Percentiles rank a stretch among this genome's conserved stretches.
These are phyloP conservation scores for Lucifuga dentata DNA, from an alignment of 2,113 vertebrate genomes.

Conservation along the genomic window DNA sequence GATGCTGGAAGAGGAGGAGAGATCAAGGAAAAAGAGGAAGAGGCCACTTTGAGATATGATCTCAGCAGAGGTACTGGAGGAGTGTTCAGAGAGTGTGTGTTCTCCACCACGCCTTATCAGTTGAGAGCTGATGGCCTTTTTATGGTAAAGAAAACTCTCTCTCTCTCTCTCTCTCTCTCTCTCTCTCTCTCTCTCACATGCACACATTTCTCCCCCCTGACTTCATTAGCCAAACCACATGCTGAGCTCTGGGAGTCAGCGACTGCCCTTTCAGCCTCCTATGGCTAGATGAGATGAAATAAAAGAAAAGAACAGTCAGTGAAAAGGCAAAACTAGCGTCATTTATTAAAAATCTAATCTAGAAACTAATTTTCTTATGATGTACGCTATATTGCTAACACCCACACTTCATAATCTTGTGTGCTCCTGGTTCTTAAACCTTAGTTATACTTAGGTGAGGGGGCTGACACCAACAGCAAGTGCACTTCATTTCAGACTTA, in stretches of 20 bases:
- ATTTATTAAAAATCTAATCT: conserved; percentile 23
- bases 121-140: conserved; percentile 47
- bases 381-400: too few relatives aligned
- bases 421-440: too few relatives aligned
- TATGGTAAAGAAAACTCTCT: conserved; percentile 40
- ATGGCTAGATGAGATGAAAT: conserved; percentile 49
- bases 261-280: conserved; percentile 67
- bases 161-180: conserved; percentile 17
- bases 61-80: conserved; percentile 11
- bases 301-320: background rate
- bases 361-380: background rate
- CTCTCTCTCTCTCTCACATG: conserved; percentile 10
- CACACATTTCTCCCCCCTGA: conserved; percentile 21
- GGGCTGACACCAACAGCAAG: too few relatives aligned
- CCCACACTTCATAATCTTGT: too few relatives aligned
- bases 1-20: background rate
- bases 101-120: conserved; percentile 24
- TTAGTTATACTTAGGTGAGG: too few relatives aligned
- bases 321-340: conserved; percentile 16
- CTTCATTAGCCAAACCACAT: conserved; percentile 69
- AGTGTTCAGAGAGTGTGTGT: conserved; percentile 10
- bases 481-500: too few relatives aligned
- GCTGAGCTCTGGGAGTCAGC: conserved; percentile 62
- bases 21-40: background rate
- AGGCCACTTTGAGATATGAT: conserved; percentile 41